These are phyloP conservation scores for Chaenodraco wilsoni DNA, from an alignment of 2,797 vertebrate genomes.

Conservation along the genomic window DNA sequence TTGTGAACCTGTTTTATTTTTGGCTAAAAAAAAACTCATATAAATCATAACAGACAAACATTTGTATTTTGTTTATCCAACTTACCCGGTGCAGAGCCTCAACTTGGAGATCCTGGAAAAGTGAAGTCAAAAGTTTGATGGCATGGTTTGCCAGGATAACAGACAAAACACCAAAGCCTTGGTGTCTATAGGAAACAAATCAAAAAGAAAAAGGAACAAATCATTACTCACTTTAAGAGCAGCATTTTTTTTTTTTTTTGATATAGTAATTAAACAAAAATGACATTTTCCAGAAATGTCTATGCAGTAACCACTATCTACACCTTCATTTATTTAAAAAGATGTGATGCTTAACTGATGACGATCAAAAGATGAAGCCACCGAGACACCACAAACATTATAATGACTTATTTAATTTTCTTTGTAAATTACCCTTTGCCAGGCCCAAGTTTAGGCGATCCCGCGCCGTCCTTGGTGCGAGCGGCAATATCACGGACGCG, in stretches of 20 bases:
- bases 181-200: constrained; percentile 84
- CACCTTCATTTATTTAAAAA: not conserved
- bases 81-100: constrained; percentile 94
- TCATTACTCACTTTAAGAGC: constrained; percentile 1
- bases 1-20: constrained; percentile 1
- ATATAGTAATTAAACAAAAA: not conserved
- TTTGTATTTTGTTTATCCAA: not conserved
- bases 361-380: not conserved
- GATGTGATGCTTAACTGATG: not conserved
- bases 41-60: not conserved
- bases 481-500: constrained; percentile 94
- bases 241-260: not conserved
- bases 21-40: not conserved
- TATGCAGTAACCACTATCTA: not conserved
- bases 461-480: constrained; percentile 94
- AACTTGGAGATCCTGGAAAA: constrained; percentile 98
- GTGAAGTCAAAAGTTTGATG: constrained; percentile 93
- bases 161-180: constrained; percentile 96
- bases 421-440: constrained; percentile 90
- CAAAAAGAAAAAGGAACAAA: not conserved
- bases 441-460: constrained; percentile 97
- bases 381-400: not conserved
- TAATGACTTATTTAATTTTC: not conserved
- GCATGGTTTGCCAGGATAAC: constrained; percentile 97
- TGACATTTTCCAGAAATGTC: not conserved